Percentiles rank a stretch among this genome's conserved stretches.
These are phyloP conservation scores for Gallinago jamesoni DNA, from an alignment of 2,113 vertebrate genomes.

Conservation along the genomic window DNA sequence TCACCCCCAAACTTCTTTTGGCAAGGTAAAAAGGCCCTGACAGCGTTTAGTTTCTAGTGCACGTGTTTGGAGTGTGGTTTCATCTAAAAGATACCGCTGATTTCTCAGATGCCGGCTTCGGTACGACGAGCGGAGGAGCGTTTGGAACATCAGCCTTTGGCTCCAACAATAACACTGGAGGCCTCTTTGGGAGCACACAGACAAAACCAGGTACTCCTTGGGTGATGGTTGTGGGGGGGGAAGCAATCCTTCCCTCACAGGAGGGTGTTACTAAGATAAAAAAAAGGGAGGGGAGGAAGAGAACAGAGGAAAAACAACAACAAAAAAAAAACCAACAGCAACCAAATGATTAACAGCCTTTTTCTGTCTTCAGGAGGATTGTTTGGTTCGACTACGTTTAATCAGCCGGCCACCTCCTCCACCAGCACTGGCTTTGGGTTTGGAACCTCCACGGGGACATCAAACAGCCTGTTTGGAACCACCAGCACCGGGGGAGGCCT, in stretches of 20 bases:
- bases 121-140: conserved; percentile 80
- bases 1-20: rapidly evolving
- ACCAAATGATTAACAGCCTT: rapidly evolving
- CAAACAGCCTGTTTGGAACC: conserved; percentile 89
- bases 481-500: conserved; percentile 86
- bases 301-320: too few relatives aligned
- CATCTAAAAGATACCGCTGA: background rate
- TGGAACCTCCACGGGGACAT: conserved; percentile 83
- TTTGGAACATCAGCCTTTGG: conserved; percentile 94
- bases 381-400: conserved; percentile 92
- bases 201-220: conserved; percentile 86
- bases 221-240: rapidly evolving
- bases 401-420: conserved; percentile 90
- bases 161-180: conserved; percentile 82
- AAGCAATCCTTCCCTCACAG: rapidly evolving
- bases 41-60: rapidly evolving
- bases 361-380: conserved; percentile 81
- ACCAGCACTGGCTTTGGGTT: conserved; percentile 92
- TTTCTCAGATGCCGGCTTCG: conserved; percentile 87
- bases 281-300: rapidly evolving
- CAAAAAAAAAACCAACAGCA: rapidly evolving
- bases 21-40: rapidly evolving
- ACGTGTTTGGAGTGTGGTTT: rapidly evolving
- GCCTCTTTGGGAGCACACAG: conserved; percentile 90
- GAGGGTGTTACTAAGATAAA: background rate